Evolutionary conservation across 1,140 invertebrate species (phyloP).

Genomic region (Drosophila auraria): DNA sequence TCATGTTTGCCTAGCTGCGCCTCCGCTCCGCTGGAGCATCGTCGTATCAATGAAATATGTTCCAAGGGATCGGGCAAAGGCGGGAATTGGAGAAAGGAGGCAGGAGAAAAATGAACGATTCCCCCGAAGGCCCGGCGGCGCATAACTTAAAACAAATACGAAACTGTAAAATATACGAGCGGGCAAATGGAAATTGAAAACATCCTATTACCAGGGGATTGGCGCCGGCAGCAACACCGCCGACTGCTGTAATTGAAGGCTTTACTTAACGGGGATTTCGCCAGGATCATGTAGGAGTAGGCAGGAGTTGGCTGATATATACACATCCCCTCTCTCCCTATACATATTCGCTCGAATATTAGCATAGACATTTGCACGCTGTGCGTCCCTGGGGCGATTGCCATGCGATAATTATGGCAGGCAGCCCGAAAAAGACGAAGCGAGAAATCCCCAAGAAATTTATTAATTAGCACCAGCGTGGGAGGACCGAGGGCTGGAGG

Average conservation of each 20-base stretch:
- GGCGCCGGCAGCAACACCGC: slow-evolving; percentile 49
- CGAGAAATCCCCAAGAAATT: slow-evolving; percentile 56
- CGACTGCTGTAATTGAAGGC: slow-evolving; percentile 63
- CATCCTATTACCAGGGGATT: slow-evolving; percentile 73
- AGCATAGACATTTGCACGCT: slow-evolving; percentile 58
- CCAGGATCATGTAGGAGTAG: slow-evolving; percentile 22
- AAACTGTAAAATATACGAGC: slow-evolving; percentile 60
- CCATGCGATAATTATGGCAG: slow-evolving; percentile 56
- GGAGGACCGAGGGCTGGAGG: not conserved
- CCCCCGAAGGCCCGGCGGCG: slow-evolving; percentile 44
- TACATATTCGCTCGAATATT: slow-evolving; percentile 38
- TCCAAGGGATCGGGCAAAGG: slow-evolving; percentile 12
- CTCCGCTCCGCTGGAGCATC: slow-evolving; percentile 2
- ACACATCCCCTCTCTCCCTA: not conserved
- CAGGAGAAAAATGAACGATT: slow-evolving; percentile 32
- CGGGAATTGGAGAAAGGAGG: not conserved
- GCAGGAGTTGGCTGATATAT: not conserved
- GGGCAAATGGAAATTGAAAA: slow-evolving; percentile 73
- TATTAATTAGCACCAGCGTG: slow-evolving; percentile 53
- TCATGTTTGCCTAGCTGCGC: slow-evolving; percentile 16
- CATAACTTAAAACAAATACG: slow-evolving; percentile 68
- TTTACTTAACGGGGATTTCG: slow-evolving; percentile 53
- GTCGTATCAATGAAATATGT: slow-evolving; percentile 59
- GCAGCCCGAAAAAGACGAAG: slow-evolving; percentile 37
- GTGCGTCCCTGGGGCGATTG: slow-evolving; percentile 45